Evolutionary conservation across 2,797 vertebrate species (phyloP).

Genomic region (Etheostoma nigrum): DNA sequence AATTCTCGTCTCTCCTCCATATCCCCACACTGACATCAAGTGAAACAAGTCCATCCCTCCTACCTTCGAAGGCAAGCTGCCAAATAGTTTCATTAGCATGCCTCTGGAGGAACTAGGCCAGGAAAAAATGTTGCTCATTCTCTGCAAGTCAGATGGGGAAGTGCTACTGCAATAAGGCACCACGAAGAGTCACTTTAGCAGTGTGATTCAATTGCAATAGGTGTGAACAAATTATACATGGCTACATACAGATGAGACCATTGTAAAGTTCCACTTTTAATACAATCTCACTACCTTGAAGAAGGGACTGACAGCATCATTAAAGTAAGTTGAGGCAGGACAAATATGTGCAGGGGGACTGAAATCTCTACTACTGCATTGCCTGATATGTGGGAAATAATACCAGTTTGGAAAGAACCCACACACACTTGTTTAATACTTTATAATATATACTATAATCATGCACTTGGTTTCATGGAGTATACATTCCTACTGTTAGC

Average conservation of each 20-base stretch:
- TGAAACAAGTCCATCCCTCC: slow-evolving; percentile 81
- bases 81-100: slow-evolving; percentile 81
- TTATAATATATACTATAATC: not conserved
- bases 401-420: not conserved
- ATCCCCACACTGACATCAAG: slow-evolving; percentile 77
- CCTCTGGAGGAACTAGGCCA: slow-evolving; percentile 69
- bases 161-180: slow-evolving; percentile 56
- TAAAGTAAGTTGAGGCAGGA: slow-evolving; percentile 30
- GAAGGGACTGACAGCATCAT: slow-evolving; percentile 46
- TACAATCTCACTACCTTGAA: slow-evolving; percentile 35
- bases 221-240: slow-evolving; percentile 64
- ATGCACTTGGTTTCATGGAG: not conserved
- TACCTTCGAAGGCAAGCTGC: slow-evolving; percentile 74
- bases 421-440: not conserved
- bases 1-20: slow-evolving; percentile 75
- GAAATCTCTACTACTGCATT: not conserved
- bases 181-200: slow-evolving; percentile 59
- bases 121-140: slow-evolving; percentile 76
- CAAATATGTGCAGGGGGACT: slow-evolving; percentile 23
- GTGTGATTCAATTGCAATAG: slow-evolving; percentile 56
- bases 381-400: not conserved
- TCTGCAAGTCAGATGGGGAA: slow-evolving; percentile 67
- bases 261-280: slow-evolving; percentile 64
- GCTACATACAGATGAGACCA: slow-evolving; percentile 41
- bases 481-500: not conserved